Percentiles rank a stretch among this genome's conserved stretches.
These are phyloP conservation scores for Naja naja DNA, from an alignment of 2,113 vertebrate species.

Conservation along the genomic window DNA sequence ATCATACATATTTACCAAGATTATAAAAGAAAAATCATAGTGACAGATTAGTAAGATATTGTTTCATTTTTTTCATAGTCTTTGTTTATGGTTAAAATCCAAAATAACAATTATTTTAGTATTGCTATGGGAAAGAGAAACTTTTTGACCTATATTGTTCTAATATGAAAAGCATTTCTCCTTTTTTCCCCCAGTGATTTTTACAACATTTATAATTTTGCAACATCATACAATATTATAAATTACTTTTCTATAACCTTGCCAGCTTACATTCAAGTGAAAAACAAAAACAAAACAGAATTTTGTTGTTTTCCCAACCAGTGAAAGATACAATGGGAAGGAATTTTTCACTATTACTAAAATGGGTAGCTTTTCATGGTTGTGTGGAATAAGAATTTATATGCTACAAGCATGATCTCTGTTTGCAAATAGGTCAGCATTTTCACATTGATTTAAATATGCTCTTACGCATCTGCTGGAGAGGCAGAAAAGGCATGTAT, in stretches of 20 bases:
- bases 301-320: background rate
- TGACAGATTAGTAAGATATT: conserved; percentile 40
- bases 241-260: background rate
- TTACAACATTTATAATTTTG: background rate
- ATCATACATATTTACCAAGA: background rate
- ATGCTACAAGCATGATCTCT: background rate
- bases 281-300: background rate
- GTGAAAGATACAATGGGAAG: background rate
- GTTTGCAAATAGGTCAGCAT: background rate
- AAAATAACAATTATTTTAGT: conserved; percentile 12
- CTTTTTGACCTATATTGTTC: background rate
- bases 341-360: background rate
- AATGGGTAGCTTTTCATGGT: background rate
- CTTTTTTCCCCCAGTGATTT: background rate
- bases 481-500: background rate
- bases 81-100: conserved; percentile 31
- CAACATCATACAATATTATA: background rate
- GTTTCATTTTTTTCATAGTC: conserved; percentile 32
- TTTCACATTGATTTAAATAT: background rate
- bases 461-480: background rate
- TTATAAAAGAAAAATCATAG: conserved; percentile 37
- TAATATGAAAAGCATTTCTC: background rate
- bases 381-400: background rate
- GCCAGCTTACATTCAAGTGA: background rate
- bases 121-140: background rate